Conservation (phyloP, 2,113 vertebrate species). For the cattle (Bos taurus) region DNA sequence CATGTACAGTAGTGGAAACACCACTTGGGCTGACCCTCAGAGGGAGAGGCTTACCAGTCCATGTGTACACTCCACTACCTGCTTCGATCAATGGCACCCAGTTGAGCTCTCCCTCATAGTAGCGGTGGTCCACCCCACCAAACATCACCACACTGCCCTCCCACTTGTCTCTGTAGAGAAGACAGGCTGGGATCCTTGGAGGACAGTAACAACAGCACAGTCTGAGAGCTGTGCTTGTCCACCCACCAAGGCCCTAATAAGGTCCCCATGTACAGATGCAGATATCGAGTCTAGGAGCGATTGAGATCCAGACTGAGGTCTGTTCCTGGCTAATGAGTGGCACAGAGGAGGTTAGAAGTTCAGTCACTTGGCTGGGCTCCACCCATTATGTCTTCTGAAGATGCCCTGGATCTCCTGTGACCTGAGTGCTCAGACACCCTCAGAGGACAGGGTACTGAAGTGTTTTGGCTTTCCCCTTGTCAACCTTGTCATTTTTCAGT, state of each 20-base stretch:
- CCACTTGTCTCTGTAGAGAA: not conserved
- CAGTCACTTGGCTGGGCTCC: no score
- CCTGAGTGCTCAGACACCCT: not conserved
- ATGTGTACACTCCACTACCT: slow-evolving; percentile 15
- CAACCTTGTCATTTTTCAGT: not conserved
- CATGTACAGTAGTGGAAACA: fast-evolving
- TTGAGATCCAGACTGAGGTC: not conserved
- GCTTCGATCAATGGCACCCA: slow-evolving; percentile 45
- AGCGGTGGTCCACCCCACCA: slow-evolving; percentile 13
- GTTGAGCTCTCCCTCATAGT: not conserved
- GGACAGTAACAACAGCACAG: fast-evolving
- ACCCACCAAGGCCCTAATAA: not conserved
- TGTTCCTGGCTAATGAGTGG: not conserved
- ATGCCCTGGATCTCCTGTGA: not conserved
- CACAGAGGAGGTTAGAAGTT: no score
- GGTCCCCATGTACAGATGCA: no score
- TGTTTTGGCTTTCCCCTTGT: not conserved
- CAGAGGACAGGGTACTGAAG: not conserved
- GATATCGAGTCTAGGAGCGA: not conserved
- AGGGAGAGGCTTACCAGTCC: fast-evolving
- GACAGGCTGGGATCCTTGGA: not conserved
- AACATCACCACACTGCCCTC: slow-evolving; percentile 40
- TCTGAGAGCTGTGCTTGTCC: not conserved
- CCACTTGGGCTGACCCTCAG: not conserved
- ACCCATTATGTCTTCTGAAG: no score